phyloP scores from a whole-genome alignment of 2,797 vertebrate genomes.

The Micrastur ruficollis region DNA sequence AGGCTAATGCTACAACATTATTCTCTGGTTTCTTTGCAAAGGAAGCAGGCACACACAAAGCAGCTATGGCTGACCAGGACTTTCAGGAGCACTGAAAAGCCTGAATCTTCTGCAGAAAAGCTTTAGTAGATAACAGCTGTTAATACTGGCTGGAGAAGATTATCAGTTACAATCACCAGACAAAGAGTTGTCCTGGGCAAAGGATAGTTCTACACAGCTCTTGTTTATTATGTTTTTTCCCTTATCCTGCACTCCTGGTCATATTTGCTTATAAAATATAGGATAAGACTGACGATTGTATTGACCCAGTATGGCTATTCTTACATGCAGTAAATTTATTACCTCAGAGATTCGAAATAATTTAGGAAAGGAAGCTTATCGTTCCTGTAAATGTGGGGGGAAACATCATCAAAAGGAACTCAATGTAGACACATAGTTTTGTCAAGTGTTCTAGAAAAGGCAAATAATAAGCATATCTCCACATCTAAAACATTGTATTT shows the following conservation, averaged over 20 bases:
- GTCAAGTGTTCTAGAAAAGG: background rate
- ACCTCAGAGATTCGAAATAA: background rate
- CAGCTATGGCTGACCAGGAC: fast-evolving
- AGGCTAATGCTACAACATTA: background rate
- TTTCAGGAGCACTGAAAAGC: background rate
- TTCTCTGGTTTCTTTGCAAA: background rate
- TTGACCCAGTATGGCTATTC: background rate
- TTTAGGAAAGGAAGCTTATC: background rate
- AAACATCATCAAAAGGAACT: background rate
- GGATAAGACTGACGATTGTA: background rate
- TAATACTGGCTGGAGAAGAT: background rate
- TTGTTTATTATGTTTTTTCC: background rate
- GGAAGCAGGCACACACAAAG: background rate
- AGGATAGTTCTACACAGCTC: background rate
- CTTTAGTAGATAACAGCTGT: background rate
- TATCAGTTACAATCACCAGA: background rate
- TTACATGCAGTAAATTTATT: background rate
- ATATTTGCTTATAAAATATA: background rate
- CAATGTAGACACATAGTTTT: background rate
- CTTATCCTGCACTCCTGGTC: fast-evolving
- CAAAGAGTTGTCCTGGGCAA: background rate
- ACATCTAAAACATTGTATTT: conserved; percentile 45
- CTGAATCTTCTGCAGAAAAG: background rate
- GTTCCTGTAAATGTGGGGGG: background rate
- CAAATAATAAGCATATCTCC: background rate